Evolutionary conservation across 2,888 invertebrate species (phyloP), one percentile per base, ranked within the genome.

Genomic region (Hirudinaria manillensis): DNA sequence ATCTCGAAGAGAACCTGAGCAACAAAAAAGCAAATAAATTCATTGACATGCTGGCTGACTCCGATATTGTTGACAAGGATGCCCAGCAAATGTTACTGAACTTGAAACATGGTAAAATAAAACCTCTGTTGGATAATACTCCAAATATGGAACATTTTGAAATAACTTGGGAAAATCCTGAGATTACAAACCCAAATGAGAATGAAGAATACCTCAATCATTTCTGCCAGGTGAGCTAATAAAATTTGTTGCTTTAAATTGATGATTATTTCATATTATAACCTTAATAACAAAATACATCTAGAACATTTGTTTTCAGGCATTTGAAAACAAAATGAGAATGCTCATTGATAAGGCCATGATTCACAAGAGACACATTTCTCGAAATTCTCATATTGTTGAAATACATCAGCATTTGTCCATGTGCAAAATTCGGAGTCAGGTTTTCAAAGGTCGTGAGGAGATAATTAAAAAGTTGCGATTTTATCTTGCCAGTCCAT

Each of bases 321-420:
- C 65, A 24, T 78, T 79, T 34, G 77, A 78, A 36, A 55, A 56
- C 24, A 75, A 66, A 29, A 73, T 79, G 75, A 75, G 38, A 34
- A 27, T 73, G n/a, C 75, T 79, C 45, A 75, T 80, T n/a, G 75
- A 77, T n/a, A 55, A 73, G 61, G 70, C 76, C n/a, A 75, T 80
- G 78, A 56, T 29, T 6, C 70, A 74, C 36, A 24, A 66, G 10
- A 77, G 66, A 21, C 68, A 66, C 70, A 76, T 70, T 32, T 70
- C 74, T 21, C 67, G 76, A 38, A 76, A 76, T 66, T 51, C 76
- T 3, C 74, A 77, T 29, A 67, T 75, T n/a, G 74, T 76, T 3
- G 80, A 80, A 66, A 77, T 79, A 27, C 70, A 79, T 29, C 80
- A 80, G 76, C 80, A 80, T 71, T 76, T 79, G 56, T 70, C 70